phyloP scores from a whole-genome alignment of 2,113 vertebrate genomes.

The Bubalus kerabau region DNA sequence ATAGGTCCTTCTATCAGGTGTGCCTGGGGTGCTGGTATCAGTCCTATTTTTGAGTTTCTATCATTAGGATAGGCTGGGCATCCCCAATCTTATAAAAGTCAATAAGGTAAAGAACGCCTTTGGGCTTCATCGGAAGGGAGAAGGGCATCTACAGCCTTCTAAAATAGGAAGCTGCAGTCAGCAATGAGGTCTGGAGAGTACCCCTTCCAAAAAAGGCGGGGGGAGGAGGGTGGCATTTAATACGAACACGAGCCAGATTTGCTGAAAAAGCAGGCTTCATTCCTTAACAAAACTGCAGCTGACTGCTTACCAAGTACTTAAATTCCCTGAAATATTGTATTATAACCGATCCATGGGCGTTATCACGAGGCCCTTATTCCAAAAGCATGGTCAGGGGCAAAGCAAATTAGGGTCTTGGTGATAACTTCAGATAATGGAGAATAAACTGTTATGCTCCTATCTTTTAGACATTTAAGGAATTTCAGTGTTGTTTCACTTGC shows the following conservation, averaged over 20 bases:
- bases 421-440: not conserved
- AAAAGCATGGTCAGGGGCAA: not conserved
- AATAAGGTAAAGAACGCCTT: slow-evolving; percentile 46
- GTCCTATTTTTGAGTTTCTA: not conserved
- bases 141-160: slow-evolving; percentile 48
- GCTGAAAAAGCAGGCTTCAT: slow-evolving; percentile 72
- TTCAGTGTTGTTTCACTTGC: not conserved
- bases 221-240: not conserved
- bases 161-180: slow-evolving; percentile 65
- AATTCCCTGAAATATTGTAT: slow-evolving; percentile 54
- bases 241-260: slow-evolving; percentile 46
- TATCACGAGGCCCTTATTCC: not conserved
- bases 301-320: slow-evolving; percentile 37
- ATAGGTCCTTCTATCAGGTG: not conserved
- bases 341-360: slow-evolving; percentile 46
- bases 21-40: not conserved
- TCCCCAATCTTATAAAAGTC: slow-evolving; percentile 51
- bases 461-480: not conserved
- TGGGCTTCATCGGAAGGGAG: slow-evolving; percentile 38
- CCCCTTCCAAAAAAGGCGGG: not conserved
- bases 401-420: not conserved
- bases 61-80: not conserved
- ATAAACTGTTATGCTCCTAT: not conserved
- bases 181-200: slow-evolving; percentile 29
- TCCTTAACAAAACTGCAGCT: slow-evolving; percentile 49